Percentiles rank a stretch among this genome's conserved stretches.
Conservation (phyloP, 2,888 invertebrate genomes). For the Eumerus sabulonum region DNA sequence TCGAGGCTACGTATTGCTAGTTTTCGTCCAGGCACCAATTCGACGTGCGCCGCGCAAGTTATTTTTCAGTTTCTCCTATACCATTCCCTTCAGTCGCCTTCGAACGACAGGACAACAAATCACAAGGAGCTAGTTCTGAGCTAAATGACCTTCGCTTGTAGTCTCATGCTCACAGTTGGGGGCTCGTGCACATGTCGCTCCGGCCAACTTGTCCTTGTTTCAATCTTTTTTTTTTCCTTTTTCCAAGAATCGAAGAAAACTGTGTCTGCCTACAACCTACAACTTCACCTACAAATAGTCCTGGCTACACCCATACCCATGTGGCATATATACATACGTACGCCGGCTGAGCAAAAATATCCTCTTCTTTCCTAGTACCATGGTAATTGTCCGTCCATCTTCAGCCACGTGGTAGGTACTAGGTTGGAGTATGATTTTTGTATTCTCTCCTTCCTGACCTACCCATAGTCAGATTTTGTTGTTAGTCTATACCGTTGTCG, state of each 20-base stretch:
- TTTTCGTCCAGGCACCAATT: constrained; percentile 25
- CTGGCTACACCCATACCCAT: constrained; percentile 12
- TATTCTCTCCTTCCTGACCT: constrained; percentile 55
- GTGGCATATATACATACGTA: constrained; percentile 16
- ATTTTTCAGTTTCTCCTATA: constrained; percentile 42
- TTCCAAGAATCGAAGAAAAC: constrained; percentile 30
- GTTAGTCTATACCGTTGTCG: constrained; percentile 35
- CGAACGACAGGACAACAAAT: no score
- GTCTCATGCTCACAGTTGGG: no score
- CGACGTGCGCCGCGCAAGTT: constrained; percentile 60
- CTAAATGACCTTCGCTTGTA: no score
- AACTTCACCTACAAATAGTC: constrained; percentile 7
- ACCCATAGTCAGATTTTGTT: constrained; percentile 58
- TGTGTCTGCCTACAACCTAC: constrained; percentile 50
- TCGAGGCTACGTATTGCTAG: constrained; percentile 1
- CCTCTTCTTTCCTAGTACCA: constrained; percentile 5
- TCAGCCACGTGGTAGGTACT: constrained; percentile 7
- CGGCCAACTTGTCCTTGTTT: no score
- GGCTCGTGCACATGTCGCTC: no score
- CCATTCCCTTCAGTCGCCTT: background rate
- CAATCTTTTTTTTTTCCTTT: no score
- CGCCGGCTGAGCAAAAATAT: constrained; percentile 1
- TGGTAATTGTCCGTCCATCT: constrained; percentile 28
- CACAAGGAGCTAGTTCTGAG: no score
- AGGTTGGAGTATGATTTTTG: constrained; percentile 23